Base-by-base conservation (phyloP, 1,140 invertebrate genomes). In the Zaprionus lachaisei region DNA sequence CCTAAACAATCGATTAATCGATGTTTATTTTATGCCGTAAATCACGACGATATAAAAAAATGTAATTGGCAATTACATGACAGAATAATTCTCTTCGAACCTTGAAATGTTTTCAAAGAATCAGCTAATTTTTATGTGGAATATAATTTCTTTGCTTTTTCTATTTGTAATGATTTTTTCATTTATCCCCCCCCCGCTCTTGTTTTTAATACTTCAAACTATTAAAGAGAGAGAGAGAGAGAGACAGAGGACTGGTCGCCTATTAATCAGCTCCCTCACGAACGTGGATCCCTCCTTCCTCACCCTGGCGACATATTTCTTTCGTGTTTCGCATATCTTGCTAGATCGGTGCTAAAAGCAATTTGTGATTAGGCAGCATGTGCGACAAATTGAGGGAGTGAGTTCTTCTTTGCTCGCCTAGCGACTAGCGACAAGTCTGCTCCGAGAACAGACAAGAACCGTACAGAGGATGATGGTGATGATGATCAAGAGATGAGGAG, bases 361-460 rank as follows among this genome's bases (percentile, higher is more conserved):
- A 74, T 74, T 74, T 74, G 66, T 74, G 66, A 74, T 74, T 70
- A 74, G 72, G 69, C 69, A 72, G 61, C 51, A 65, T 72, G 60
- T 63, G 68, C 51, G 68, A 73, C 57, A 62, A 60, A 34, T 24
- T 44, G 24, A 22, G 9, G 26, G 57, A 34, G 47, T n/a, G 15
- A 28, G 47, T 22, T 24, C 2, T 17, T 47, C n/a, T 51, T 51
- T 14, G 24, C 47, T 51, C 41, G 22, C 24, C 24, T 26, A 26
- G n/a, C 22, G 58, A 41, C 24, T n/a, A n/a, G 9, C 9, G 60
- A 41, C 34, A 62, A 9, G n/a, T 26, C 0, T 37, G 57, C 9
- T 7, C 15, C 15, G 26, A 14, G 44, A 47, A 12, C 11, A 31
- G 11, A 24, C 51, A 55, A 17, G 34, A 62, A 54, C 54, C 20